Evolutionary conservation across 2,797 vertebrate genomes (phyloP), one percentile per base, ranked within the genome.

Genomic region (Myotis daubentonii): DNA sequence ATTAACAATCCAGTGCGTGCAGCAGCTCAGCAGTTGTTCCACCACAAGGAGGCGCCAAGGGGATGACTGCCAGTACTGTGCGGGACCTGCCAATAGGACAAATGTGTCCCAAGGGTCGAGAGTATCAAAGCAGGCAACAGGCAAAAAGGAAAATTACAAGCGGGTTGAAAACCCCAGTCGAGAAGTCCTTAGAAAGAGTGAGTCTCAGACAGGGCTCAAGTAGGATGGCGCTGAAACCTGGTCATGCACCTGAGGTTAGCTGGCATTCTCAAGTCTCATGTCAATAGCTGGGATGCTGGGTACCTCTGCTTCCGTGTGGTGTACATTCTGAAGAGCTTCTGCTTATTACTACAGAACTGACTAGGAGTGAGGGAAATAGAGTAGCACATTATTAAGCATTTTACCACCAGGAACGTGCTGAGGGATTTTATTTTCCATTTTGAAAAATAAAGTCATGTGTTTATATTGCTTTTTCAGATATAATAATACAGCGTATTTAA

Each of bases 321-420:
- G 99, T 99, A 98, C 98, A 99, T 99, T 99, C 99, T 99, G 99
- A 99, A 99, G 99, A 99, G 98, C 99, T 99, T 99, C 99, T 99
- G 98, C 98, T 99, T 99, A 99, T 98, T 99, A 99, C 98, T 99
- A 99, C 98, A 99, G 98, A 98, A 98, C 98, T 99, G 98, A 99
- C 99, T 99, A 99, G 98, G 99, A 99, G 98, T 98, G 98, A 99
- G 98, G 98, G 98, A 99, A 98, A 99, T 98, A 99, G 98, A 99
- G 98, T 98, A 98, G 98, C 87, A 5, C 86, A 98, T 98, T 98
- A 99, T 97, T 98, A 98, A 97, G 98, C 98, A 98, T 98, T 98
- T 97, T 96, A 97, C 95, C 97, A 96, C 95, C 91, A 98, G 96
- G 94, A 97, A 95, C 98, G 96, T 98, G 96, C 92, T 97, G 93